A percentile compares a stretch with the other conserved stretches of the same genome.
These are phyloP conservation scores for Sebastes cheni DNA, from an alignment of 2,797 vertebrate species.

Conservation along the genomic window DNA sequence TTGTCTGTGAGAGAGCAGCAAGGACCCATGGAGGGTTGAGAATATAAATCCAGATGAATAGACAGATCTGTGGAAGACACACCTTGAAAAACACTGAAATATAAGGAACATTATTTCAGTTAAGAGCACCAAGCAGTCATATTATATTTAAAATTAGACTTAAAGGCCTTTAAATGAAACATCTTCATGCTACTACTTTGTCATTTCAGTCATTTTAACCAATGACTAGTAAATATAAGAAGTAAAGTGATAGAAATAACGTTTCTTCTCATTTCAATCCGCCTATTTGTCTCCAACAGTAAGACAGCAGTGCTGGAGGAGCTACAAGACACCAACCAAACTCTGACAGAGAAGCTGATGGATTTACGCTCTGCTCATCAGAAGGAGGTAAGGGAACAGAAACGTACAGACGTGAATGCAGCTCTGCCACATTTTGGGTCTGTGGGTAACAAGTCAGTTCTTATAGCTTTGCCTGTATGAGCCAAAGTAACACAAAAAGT, in stretches of 20 bases:
- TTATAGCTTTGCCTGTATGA: neutral
- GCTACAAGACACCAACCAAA: slow-evolving; percentile 50
- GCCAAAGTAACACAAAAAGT: too few species aligned
- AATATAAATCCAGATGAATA: neutral
- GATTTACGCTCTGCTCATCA: slow-evolving; percentile 54
- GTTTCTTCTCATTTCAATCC: too few species aligned
- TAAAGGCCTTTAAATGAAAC: neutral
- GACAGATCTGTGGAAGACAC: neutral
- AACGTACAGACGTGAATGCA: neutral
- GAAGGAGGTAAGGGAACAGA: slow-evolving; percentile 51
- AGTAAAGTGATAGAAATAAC: neutral
- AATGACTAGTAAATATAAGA: neutral
- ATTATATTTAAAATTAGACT: neutral
- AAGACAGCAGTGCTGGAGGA: slow-evolving; percentile 67
- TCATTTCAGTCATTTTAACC: neutral
- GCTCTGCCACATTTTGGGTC: neutral
- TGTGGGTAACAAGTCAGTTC: neutral
- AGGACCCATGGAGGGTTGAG: neutral
- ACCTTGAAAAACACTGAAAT: neutral
- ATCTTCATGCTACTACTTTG: neutral
- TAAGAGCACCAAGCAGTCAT: neutral
- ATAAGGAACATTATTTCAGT: neutral
- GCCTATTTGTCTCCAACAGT: slow-evolving; percentile 34
- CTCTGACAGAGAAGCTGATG: slow-evolving; percentile 56
- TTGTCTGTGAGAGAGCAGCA: neutral